Evolutionary conservation across 2,888 invertebrate genomes (phyloP).

Genomic region (Hemaris fuciformis): DNA sequence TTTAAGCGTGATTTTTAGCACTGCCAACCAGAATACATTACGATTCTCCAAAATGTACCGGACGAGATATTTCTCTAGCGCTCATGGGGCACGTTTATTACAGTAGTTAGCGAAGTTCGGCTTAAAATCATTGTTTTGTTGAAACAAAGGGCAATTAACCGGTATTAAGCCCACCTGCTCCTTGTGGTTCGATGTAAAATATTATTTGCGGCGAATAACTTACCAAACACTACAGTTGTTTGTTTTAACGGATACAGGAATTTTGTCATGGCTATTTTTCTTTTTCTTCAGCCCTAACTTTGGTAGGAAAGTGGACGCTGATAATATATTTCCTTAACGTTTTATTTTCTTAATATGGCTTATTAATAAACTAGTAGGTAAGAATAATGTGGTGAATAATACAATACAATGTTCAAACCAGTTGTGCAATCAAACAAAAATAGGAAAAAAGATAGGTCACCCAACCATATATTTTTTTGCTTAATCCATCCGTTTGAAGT

Average conservation of each 20-base stretch:
- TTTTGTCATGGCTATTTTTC: too few relatives aligned
- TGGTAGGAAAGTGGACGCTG: too few relatives aligned
- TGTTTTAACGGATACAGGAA: conserved; percentile 20
- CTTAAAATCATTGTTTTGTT: conserved; percentile 45
- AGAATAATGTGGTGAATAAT: too few relatives aligned
- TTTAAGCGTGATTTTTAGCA: not conserved
- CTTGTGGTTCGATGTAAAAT: conserved; percentile 38
- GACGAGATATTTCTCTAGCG: conserved; percentile 11
- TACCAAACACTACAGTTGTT: conserved; percentile 25
- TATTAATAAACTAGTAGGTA: too few relatives aligned
- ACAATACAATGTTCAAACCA: too few relatives aligned
- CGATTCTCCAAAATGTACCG: not conserved
- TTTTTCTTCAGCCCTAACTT: too few relatives aligned
- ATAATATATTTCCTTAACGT: too few relatives aligned
- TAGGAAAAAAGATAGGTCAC: too few relatives aligned
- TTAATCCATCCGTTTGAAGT: too few relatives aligned
- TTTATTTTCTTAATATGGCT: too few relatives aligned
- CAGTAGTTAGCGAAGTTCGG: conserved; percentile 36
- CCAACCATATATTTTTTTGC: too few relatives aligned
- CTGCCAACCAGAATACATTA: not conserved
- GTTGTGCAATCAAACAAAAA: too few relatives aligned
- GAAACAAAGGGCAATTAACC: conserved; percentile 48
- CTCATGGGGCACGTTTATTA: conserved; percentile 30
- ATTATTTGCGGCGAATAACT: conserved; percentile 33
- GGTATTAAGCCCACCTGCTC: conserved; percentile 46